Conservation (phyloP, 2,113 vertebrate genomes). For the Ramphastos sulfuratus region DNA sequence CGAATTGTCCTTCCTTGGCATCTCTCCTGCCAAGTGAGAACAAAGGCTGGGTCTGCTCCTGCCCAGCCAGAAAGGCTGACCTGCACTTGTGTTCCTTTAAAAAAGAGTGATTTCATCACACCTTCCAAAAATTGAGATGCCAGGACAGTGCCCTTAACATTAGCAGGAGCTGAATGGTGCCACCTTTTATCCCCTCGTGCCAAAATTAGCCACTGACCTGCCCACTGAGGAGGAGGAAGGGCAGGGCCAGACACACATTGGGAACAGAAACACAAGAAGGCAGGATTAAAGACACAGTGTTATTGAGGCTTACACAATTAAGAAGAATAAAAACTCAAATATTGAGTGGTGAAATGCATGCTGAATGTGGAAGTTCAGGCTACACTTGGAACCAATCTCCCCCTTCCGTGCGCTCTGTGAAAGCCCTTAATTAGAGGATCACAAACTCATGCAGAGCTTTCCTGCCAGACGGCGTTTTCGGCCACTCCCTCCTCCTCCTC, state of each 20-base stretch:
- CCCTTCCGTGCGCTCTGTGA: neutral
- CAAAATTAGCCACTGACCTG: neutral
- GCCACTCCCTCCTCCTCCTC: neutral
- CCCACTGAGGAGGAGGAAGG: neutral
- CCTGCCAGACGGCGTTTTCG: fast-evolving
- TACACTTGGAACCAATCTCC: neutral
- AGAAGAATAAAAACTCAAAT: neutral
- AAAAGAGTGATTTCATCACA: neutral
- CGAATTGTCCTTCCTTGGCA: neutral
- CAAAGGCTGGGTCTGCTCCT: neutral
- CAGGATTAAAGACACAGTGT: neutral
- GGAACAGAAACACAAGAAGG: neutral
- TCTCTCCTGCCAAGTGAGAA: neutral
- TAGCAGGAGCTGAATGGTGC: neutral
- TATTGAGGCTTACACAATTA: neutral
- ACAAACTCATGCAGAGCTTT: neutral
- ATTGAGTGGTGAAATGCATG: neutral
- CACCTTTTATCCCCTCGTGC: neutral
- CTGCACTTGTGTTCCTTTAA: neutral
- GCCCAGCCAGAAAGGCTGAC: neutral
- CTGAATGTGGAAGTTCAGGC: neutral
- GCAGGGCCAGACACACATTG: neutral
- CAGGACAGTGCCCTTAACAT: neutral
- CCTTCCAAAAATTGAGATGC: neutral
- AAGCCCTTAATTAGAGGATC: conserved; percentile 8